phyloP scores from a whole-genome alignment of 2,797 vertebrate species.

The Etheostoma perlongum region DNA sequence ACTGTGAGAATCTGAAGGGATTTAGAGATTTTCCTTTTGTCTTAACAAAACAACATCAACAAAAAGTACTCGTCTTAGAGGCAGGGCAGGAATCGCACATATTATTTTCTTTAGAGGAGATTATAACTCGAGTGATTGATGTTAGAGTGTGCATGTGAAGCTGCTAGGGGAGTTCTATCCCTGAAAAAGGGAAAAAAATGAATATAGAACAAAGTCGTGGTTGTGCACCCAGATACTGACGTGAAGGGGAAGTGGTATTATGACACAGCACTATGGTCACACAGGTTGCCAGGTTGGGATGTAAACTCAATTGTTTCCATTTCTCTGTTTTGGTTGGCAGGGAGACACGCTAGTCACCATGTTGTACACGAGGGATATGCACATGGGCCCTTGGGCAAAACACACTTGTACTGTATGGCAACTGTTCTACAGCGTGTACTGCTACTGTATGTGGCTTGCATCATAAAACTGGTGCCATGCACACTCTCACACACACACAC shows the following conservation, averaged over 20 bases:
- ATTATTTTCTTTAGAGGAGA: constrained; percentile 55
- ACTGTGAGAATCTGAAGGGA: constrained; percentile 35
- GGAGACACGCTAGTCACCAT: constrained; percentile 37
- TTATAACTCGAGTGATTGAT: constrained; percentile 51
- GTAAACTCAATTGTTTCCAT: constrained; percentile 75
- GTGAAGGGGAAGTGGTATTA: constrained; percentile 74
- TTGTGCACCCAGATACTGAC: constrained; percentile 36
- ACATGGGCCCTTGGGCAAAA: constrained; percentile 59
- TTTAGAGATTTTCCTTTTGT: constrained; percentile 51
- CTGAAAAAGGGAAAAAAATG: constrained; percentile 15
- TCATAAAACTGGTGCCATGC: constrained; percentile 39
- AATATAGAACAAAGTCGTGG: constrained; percentile 28
- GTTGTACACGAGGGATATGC: constrained; percentile 46
- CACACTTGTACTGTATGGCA: constrained; percentile 44
- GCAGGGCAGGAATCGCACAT: constrained; percentile 50
- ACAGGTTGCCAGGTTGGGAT: constrained; percentile 43
- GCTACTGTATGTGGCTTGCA: constrained; percentile 67
- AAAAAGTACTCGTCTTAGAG: constrained; percentile 49
- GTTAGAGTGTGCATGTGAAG: constrained; percentile 24
- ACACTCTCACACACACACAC: constrained; percentile 19
- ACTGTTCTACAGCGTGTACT: constrained; percentile 20
- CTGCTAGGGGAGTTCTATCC: constrained; percentile 37
- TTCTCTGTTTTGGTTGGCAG: constrained; percentile 73
- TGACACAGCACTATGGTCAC: constrained; percentile 62
- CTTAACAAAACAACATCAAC: constrained; percentile 50